Base-by-base conservation (phyloP, 92 coral and sea anemone species). In the Actinostola sp. region DNA sequence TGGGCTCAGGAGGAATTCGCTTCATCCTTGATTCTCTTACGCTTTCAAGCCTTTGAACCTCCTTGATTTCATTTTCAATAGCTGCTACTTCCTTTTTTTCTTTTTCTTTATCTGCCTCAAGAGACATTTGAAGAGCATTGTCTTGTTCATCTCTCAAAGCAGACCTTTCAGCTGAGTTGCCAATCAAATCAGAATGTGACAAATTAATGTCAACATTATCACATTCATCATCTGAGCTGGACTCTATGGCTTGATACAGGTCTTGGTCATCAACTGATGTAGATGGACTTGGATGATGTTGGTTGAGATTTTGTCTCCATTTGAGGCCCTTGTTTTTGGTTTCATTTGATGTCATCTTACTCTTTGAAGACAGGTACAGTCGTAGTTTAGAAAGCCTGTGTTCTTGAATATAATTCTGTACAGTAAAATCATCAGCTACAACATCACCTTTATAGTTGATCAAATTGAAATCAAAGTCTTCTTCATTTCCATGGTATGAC, bases 1-100 rank as follows among this genome's bases (percentile, higher is more conserved):
- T 57, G 5, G 83, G 76, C 62, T 67, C 83, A 2, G 75, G 69
- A 1, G 76, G 83, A 59, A 67, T 65, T 68, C 83, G 57, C 33
- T 35, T 51, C 26, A 53, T 36, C 58, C 67, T 78, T 15, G 39
- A 13, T 4, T 54, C 25, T 50, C 69, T 34, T 66, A 78, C 32
- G 32, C 36, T 42, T 66, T 67, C 83, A 46, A 78, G 58, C 41
- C 57, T 57, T 28, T 49, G 1, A 36, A 69, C 53, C 46, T 78
- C 76, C 57, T n/a, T 44, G 61, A 68, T 42, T 61, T 78, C 75
- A 31, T 42, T 70, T 36, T 55, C 61, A 21, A 78, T 24, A 14
- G 59, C 59, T n/a, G 26, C 12, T 26, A 33, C 76, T 39, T 34
- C 35, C 20, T 48, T 49, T 51, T 59, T 39, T 67, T 77, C 61